These are phyloP conservation scores for Zosterops pallidus DNA, from an alignment of 2,113 vertebrate genomes.

Conservation along the genomic window DNA sequence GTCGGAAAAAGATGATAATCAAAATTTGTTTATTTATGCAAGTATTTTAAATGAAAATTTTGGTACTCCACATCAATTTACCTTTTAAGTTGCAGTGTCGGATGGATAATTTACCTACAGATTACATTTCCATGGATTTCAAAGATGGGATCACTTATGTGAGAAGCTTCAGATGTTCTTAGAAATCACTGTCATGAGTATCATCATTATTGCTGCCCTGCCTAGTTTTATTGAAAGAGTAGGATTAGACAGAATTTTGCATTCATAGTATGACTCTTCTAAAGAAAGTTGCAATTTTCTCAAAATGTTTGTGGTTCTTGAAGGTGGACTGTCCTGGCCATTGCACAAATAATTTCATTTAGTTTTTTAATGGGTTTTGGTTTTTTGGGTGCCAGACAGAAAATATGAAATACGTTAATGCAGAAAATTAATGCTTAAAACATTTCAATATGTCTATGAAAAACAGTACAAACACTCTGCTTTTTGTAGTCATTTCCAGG, in stretches of 20 bases:
- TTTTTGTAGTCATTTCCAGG: not conserved
- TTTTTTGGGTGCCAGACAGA: slow-evolving; percentile 1
- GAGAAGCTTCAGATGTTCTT: not conserved
- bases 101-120: not conserved
- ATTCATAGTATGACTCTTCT: not conserved
- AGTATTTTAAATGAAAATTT: not conserved
- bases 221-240: not conserved
- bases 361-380: not conserved
- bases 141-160: not conserved
- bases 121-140: not conserved
- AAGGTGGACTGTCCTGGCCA: not conserved
- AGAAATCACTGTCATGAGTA: not conserved
- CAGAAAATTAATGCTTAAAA: not conserved
- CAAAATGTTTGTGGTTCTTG: not conserved
- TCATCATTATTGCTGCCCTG: not conserved
- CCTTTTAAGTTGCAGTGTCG: not conserved
- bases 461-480: not conserved
- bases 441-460: not conserved
- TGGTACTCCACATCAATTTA: not conserved
- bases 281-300: not conserved
- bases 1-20: not conserved
- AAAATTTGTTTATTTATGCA: not conserved
- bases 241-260: not conserved
- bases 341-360: not conserved
- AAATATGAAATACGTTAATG: slow-evolving; percentile 20